phyloP scores from a whole-genome alignment of 2,797 vertebrate species.

The Huso huso region DNA sequence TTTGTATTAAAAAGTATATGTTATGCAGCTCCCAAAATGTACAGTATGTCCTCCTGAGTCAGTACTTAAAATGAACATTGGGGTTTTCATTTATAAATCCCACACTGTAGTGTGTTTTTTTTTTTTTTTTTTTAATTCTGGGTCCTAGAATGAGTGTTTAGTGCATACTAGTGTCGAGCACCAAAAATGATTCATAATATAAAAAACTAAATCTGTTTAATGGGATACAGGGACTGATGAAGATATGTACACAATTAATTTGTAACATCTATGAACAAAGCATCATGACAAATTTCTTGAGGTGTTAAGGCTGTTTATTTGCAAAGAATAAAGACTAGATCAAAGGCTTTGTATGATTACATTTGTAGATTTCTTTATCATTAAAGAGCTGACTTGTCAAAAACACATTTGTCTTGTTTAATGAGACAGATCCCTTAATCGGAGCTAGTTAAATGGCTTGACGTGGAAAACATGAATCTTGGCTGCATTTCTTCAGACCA shows the following conservation, averaged over 20 bases:
- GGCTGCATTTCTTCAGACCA: background rate
- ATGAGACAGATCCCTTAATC: conserved; percentile 20
- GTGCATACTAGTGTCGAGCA: too few species aligned
- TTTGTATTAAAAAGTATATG: too few species aligned
- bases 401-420: conserved; percentile 15
- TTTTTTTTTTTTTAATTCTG: too few species aligned
- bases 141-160: too few species aligned
- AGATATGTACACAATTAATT: background rate
- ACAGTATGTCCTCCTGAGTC: too few species aligned
- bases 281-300: conserved; percentile 1
- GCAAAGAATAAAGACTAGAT: conserved; percentile 3
- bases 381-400: conserved; percentile 11
- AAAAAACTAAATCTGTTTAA: conserved; percentile 4
- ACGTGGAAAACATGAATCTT: background rate
- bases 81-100: too few species aligned
- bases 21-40: too few species aligned
- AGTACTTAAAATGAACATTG: too few species aligned
- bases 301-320: background rate
- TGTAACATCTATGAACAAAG: conserved; percentile 6
- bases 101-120: too few species aligned
- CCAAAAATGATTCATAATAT: too few species aligned
- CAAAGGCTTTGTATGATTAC: conserved; percentile 2
- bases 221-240: background rate
- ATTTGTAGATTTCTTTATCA: conserved; percentile 7
- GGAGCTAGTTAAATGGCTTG: conserved; percentile 13